Percentiles rank a stretch among this genome's conserved stretches.
These are phyloP conservation scores for Eubasilissa regina DNA, from an alignment of 1,140 invertebrate species.

Conservation along the genomic window DNA sequence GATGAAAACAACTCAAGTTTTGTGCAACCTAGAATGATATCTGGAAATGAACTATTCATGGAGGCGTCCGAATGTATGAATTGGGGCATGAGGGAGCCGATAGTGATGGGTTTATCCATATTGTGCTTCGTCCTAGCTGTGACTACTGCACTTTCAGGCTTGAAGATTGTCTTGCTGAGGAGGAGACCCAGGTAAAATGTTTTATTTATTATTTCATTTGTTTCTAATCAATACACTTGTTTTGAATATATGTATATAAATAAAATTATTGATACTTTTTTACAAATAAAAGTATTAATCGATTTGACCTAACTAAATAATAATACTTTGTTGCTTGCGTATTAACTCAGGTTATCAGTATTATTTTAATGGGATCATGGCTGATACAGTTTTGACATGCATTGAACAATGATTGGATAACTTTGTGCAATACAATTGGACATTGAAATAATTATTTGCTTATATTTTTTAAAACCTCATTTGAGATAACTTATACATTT, in stretches of 20 bases:
- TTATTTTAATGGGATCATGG: conserved; percentile 7
- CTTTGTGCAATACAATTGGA: not conserved
- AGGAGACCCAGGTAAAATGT: conserved; percentile 29
- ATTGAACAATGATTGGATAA: not conserved
- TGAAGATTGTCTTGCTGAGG: conserved; percentile 33
- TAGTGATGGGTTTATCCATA: not conserved
- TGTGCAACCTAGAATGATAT: not conserved
- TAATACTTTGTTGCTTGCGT: too few species aligned
- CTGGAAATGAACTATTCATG: not conserved
- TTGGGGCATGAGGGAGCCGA: conserved; percentile 3
- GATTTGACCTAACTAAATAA: too few species aligned
- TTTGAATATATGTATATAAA: too few species aligned
- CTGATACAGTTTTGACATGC: conserved; percentile 25
- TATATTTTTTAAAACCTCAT: too few species aligned
- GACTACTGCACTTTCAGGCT: not conserved
- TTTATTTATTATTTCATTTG: not conserved
- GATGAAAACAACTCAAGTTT: not conserved
- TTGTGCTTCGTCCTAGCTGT: not conserved
- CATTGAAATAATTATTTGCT: not conserved
- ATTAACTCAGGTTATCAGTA: not conserved
- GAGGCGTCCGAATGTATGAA: conserved; percentile 3
- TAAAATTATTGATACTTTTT: too few species aligned
- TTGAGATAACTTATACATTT: too few species aligned
- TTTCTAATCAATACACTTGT: too few species aligned
- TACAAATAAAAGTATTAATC: too few species aligned